Base-by-base conservation (phyloP, 2,888 invertebrate species). In the Synergus japonicus region DNA sequence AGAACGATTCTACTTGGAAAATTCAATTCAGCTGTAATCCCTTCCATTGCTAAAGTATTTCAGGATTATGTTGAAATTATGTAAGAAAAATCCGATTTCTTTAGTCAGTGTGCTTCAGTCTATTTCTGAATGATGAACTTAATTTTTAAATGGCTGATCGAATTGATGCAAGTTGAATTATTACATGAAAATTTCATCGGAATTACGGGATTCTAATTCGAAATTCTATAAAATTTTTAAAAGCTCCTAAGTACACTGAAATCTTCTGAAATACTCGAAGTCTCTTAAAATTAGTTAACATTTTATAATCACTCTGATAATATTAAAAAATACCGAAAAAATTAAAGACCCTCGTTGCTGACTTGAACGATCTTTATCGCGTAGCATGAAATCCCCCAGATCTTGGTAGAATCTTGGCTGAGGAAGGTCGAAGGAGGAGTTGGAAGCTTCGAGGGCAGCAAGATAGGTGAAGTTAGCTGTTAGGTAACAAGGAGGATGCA, bases 401-500 rank as follows among this genome's bases (percentile, higher is more conserved):
- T 73, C 49, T 73, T 41, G 41, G 69, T 49, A 54, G 54, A 73
- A 73, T 37, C 54, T 65, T 65, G 41, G 65, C 65, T n/a, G 37
- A 73, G 73, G 69, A 82, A 66, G 79, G 81, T 64, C 85, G 82
- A 79, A 78, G 86, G 86, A 78, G 86, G 86, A 79, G 85, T 76
- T 44, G 83, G 85, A 86, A 85, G 86, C 85, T 87, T 86, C 86
- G 86, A 86, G 85, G 87, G 85, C 87, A 84, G 86, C 82, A 82
- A 87, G 87, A 88, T 87, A 86, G 88, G 86, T 86, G 86, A 87
- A 87, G 86, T 87, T 87, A 54, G 54, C 73, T 73, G 73, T 54
- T 73, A 87, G 87, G 85, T 86, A 86, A 88, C 87, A 85, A 88
- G 86, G 88, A 87, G 88, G 87, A 87, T 88, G 88, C 84, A 84